Conservation (phyloP, 2,888 invertebrate genomes). For the Metacarcinus magister region DNA sequence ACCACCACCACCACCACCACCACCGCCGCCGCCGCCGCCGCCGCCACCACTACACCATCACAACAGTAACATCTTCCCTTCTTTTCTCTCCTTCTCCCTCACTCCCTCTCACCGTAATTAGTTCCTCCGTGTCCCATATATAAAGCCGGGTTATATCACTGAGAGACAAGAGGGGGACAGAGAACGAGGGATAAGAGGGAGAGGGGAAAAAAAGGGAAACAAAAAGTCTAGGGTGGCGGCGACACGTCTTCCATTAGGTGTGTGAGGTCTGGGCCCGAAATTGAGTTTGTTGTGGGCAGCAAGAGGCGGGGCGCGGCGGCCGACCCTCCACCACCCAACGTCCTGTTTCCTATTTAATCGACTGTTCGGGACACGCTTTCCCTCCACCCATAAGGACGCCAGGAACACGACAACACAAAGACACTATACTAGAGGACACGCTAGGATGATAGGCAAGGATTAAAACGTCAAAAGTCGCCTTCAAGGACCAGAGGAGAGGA, state of each 20-base stretch:
- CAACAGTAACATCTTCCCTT: background rate
- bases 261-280: slow-evolving; percentile 75
- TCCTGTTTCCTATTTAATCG: slow-evolving; percentile 56
- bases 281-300: slow-evolving; percentile 80
- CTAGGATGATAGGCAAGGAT: background rate
- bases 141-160: slow-evolving; percentile 57
- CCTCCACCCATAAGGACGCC: background rate
- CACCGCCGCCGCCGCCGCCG: background rate
- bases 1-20: background rate
- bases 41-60: background rate
- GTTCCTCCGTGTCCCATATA: slow-evolving; percentile 56
- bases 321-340: slow-evolving; percentile 48
- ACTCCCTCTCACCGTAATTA: slow-evolving; percentile 53
- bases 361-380: background rate
- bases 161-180: slow-evolving; percentile 11
- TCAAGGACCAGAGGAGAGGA: background rate
- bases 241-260: slow-evolving; percentile 80
- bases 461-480: background rate
- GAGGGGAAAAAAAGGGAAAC: slow-evolving; percentile 31
- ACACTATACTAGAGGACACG: background rate
- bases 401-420: background rate
- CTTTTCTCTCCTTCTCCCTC: background rate
- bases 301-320: slow-evolving; percentile 57
- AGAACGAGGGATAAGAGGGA: slow-evolving; percentile 1
- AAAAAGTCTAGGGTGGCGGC: slow-evolving; percentile 71